Evolutionary conservation across 2,888 invertebrate species (phyloP).

Genomic region (Leucania comma): DNA sequence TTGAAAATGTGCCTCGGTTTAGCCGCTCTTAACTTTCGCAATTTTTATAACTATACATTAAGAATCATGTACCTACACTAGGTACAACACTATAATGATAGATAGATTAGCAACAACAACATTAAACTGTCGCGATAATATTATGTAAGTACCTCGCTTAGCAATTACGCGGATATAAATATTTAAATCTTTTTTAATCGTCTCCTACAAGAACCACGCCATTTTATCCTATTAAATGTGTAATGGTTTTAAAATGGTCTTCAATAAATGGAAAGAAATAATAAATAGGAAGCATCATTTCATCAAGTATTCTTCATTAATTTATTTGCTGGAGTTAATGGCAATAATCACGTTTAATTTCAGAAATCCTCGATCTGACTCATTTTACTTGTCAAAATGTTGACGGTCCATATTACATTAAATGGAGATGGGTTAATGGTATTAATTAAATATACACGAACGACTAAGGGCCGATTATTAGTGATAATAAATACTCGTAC

Average conservation of each 20-base stretch:
- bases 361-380: constrained; percentile 2
- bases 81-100: background rate
- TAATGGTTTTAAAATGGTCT: constrained; percentile 24
- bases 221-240: constrained; percentile 16
- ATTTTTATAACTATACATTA: too few species aligned
- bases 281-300: constrained; percentile 12
- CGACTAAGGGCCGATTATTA: too few species aligned
- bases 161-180: constrained; percentile 10
- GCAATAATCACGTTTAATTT: background rate
- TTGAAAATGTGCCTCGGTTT: too few species aligned
- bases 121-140: constrained; percentile 7
- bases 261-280: constrained; percentile 19
- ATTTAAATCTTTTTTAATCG: constrained; percentile 32
- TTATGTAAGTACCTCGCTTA: constrained; percentile 18
- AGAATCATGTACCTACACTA: background rate
- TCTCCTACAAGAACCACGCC: constrained; percentile 23
- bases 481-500: too few species aligned
- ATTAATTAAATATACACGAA: background rate
- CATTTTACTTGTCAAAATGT: background rate
- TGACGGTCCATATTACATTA: background rate
- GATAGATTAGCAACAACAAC: constrained; percentile 17
- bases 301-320: constrained; percentile 1
- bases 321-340: constrained; percentile 15
- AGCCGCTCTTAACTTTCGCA: too few species aligned
- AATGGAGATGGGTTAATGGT: background rate